Evolutionary conservation across 2,888 invertebrate genomes (phyloP), one percentile per base, ranked within the genome.

Genomic region (Lysandra coridon): DNA sequence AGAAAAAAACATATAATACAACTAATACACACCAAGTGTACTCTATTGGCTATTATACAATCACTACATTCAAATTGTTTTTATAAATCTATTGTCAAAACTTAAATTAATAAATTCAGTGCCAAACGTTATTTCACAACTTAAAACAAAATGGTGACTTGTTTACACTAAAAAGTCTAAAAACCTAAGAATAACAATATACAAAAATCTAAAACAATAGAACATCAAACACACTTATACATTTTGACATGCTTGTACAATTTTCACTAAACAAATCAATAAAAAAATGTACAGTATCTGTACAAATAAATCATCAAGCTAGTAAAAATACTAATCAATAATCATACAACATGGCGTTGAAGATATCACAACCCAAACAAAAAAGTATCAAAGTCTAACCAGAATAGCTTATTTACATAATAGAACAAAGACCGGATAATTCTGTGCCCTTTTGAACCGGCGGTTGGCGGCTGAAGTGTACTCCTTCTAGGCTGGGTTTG

Each of bases 361-460:
- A 64, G 12, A 30, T 23, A 2, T 64, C 69, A 69, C 64, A 30
- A 64, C 2, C 64, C 10, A 64, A 64, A 64, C 64, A 64, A 64
- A n/a, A 30, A 64, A 30, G 30, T 30, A 30, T 23, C 23, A 62
- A 30, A 64, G 23, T 64, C 30, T 64, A 23, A 2, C 7, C 23
- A 30, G 10, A 23, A 64, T n/a, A 30, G 49, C 5, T 44, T 53
- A 40, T 62, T 92, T 90, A 98, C 98, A 98, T 98, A 84, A 98
- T 97, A 78, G 97, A 96, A 93, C 98, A 98, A 84, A 98, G 94
- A 53, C 97, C 98, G 0, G 98, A 98, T 33, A 98, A 95, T 88
- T 98, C 98, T 81, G 95, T 95, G 53, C 98, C 98, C 88, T 96
- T 97, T 80, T 95, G 94, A 73, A 97, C 95, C 0, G 96, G 96